These are phyloP conservation scores for Acanthosepion esculentum DNA, from an alignment of 2,888 invertebrate species.

Conservation along the genomic window DNA sequence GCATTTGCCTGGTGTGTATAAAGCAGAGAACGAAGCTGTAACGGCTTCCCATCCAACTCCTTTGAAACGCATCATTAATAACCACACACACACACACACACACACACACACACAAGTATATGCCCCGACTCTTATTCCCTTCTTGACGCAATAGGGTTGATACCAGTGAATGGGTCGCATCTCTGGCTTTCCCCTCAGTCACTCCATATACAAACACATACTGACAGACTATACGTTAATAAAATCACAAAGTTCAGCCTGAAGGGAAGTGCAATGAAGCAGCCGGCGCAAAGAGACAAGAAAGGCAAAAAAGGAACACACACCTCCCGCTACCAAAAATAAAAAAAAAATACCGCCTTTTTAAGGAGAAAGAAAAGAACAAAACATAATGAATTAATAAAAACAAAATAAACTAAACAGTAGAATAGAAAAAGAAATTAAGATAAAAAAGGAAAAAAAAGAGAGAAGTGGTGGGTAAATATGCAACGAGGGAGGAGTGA, in stretches of 20 bases:
- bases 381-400: neutral
- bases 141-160: too few relatives aligned
- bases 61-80: too few relatives aligned
- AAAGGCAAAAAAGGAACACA: neutral
- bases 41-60: too few relatives aligned
- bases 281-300: neutral
- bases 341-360: neutral
- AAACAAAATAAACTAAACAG: neutral
- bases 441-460: neutral
- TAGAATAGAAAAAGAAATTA: neutral
- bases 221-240: neutral
- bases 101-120: too few relatives aligned
- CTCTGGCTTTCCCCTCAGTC: too few relatives aligned
- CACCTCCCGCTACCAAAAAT: neutral
- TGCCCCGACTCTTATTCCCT: too few relatives aligned
- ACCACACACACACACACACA: too few relatives aligned
- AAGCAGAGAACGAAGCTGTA: too few relatives aligned
- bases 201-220: too few relatives aligned
- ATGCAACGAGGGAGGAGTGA: neutral
- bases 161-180: too few relatives aligned
- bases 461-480: neutral
- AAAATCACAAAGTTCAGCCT: neutral
- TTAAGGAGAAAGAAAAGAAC: neutral
- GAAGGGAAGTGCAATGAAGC: neutral
- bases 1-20: too few relatives aligned